Evolutionary conservation across 2,113 vertebrate genomes (phyloP).

Genomic region (Ploceus nigricollis): DNA sequence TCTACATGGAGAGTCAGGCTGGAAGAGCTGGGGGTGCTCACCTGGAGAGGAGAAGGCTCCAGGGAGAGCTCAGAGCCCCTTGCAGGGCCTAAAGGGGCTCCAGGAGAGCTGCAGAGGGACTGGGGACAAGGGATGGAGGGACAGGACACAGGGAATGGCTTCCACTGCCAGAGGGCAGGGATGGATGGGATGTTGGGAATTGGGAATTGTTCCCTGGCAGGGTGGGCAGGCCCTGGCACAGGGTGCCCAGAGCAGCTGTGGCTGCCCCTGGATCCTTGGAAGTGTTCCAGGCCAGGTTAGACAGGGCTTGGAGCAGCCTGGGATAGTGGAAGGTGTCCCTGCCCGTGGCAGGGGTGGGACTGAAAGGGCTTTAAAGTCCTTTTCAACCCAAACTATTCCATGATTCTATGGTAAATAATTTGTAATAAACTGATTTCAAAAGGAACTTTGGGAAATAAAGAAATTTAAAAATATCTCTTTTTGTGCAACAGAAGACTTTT

Average conservation of each 20-base stretch:
- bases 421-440: background rate
- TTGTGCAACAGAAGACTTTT: background rate
- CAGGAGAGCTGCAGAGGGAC: background rate
- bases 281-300: background rate
- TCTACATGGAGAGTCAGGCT: background rate
- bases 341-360: fast-evolving
- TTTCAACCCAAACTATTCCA: background rate
- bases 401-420: background rate
- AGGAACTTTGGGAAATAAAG: background rate
- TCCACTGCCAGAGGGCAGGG: background rate
- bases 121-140: background rate
- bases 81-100: background rate
- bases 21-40: background rate
- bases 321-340: background rate
- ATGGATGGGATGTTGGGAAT: background rate
- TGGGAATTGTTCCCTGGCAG: background rate
- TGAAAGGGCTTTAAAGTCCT: fast-evolving
- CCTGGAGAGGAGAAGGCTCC: background rate
- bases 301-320: background rate
- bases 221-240: background rate
- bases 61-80: background rate
- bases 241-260: background rate
- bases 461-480: fast-evolving
- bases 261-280: background rate
- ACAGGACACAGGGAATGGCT: background rate